Evolutionary conservation across 2,888 invertebrate genomes (phyloP), one percentile per base, ranked within the genome.

Genomic region (Philereme vetulata): DNA sequence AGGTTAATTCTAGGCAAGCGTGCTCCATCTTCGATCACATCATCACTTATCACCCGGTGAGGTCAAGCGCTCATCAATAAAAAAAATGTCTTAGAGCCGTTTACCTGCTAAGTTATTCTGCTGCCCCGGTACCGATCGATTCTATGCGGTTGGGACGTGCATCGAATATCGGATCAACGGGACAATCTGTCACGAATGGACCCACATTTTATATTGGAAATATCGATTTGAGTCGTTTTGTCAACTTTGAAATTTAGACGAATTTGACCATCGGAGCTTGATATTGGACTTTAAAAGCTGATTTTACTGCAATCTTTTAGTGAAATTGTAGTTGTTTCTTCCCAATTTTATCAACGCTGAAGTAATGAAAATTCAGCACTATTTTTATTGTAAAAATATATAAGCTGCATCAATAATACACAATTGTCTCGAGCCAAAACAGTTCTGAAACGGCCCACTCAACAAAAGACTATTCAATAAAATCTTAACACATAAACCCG

Each of bases 401-500:
- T 60, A 33, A 55, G 48, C 52, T 66, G 57, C 61, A 59, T 57
- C 62, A 58, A 66, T 66, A 62, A 55, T 56, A 61, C 35, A 53
- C 64, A 51, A 65, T 64, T 52, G 55, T 51, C 55, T 42, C 50
- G 51, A 7, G 38, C 33, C 38, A 46, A 56, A 56, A 53, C 56
- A 54, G 55, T 51, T 52, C 56, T 47, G 59, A 57, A 55, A 56
- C 58, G 64, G 51, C 57, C 42, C 53, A 47, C 60, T 60, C 64
- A 56, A 69, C 68, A 73, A 77, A 75, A 74, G 74, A 73, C 69
- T 75, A 80, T 80, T 78, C 77, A 77, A 80, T 78, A 78, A 80
- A 76, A 70, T 4, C 62, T 70, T 67, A 70, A 75, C 72, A 74
- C 63, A 72, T 74, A 74, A 73, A 66, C 76, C 74, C 74, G 56